phyloP scores from a whole-genome alignment of 2,888 invertebrate genomes.

The Nowickia ferox region DNA sequence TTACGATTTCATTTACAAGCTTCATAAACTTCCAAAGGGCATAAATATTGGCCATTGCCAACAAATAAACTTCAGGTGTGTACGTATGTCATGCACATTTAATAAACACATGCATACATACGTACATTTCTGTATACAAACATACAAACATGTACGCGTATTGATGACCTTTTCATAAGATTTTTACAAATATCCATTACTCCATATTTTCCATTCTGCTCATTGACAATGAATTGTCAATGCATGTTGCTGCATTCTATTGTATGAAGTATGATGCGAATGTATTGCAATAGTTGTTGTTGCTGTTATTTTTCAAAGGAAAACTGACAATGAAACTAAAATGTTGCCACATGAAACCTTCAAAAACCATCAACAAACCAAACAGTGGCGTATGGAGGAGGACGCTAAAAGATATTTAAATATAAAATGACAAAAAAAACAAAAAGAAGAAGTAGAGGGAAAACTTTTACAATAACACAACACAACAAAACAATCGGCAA shows the following conservation, averaged over 20 bases:
- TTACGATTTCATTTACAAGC: slow-evolving; percentile 30
- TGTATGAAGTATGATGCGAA: slow-evolving; percentile 31
- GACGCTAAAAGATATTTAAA: slow-evolving; percentile 37
- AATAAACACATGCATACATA: no score
- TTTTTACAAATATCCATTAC: slow-evolving; percentile 7
- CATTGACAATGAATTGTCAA: slow-evolving; percentile 71
- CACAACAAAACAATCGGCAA: slow-evolving; percentile 68
- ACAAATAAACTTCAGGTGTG: slow-evolving; percentile 54
- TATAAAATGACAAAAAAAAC: slow-evolving; percentile 27
- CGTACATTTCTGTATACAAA: no score
- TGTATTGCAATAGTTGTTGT: slow-evolving; percentile 16
- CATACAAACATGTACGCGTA: no score
- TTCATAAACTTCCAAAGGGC: slow-evolving; percentile 36
- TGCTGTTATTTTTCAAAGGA: slow-evolving; percentile 24
- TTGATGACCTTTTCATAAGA: slow-evolving; percentile 60
- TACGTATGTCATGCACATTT: slow-evolving; percentile 10
- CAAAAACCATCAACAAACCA: slow-evolving; percentile 54
- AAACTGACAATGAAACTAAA: slow-evolving; percentile 57
- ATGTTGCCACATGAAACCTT: slow-evolving; percentile 34
- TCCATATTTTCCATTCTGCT: slow-evolving; percentile 54
- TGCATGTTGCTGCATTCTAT: slow-evolving; percentile 58
- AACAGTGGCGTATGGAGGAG: slow-evolving; percentile 55
- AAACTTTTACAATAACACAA: slow-evolving; percentile 31
- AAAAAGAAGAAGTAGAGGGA: slow-evolving; percentile 4
- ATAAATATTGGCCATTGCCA: slow-evolving; percentile 63